These are phyloP conservation scores for Esox niger DNA, from an alignment of 2,113 vertebrate species.

Conservation along the genomic window DNA sequence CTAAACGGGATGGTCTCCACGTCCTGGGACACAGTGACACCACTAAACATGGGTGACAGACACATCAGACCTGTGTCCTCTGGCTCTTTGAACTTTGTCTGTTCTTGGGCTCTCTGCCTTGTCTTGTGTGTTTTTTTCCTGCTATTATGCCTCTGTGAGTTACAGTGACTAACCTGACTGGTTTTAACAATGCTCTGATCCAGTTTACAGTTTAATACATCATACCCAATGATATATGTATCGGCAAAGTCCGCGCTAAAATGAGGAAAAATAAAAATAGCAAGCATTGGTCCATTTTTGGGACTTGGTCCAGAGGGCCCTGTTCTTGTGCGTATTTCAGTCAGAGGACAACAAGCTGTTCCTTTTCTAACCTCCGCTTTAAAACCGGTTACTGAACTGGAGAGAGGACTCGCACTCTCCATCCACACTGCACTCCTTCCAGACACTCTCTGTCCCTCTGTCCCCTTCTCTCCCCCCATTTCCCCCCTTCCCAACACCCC, in stretches of 20 bases:
- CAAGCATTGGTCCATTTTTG: neutral
- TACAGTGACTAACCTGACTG: too few relatives aligned
- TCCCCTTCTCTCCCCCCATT: constrained; percentile 2
- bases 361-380: neutral
- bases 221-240: too few relatives aligned
- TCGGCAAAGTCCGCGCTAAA: too few relatives aligned
- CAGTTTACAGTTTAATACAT: too few relatives aligned
- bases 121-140: neutral
- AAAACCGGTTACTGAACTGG: neutral
- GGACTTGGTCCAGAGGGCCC: neutral
- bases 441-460: neutral
- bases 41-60: neutral
- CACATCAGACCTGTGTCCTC: neutral
- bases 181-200: too few relatives aligned
- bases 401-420: neutral
- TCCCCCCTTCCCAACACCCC: too few relatives aligned
- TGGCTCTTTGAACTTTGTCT: neutral
- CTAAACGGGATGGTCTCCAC: neutral
- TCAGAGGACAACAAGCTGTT: neutral
- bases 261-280: too few relatives aligned
- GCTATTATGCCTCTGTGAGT: neutral
- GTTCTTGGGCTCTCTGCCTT: neutral
- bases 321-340: neutral
- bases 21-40: neutral
- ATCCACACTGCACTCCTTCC: too few relatives aligned